Evolutionary conservation across 1,140 invertebrate species (phyloP), one percentile per base, ranked within the genome.

Genomic region (Ips nitidus): DNA sequence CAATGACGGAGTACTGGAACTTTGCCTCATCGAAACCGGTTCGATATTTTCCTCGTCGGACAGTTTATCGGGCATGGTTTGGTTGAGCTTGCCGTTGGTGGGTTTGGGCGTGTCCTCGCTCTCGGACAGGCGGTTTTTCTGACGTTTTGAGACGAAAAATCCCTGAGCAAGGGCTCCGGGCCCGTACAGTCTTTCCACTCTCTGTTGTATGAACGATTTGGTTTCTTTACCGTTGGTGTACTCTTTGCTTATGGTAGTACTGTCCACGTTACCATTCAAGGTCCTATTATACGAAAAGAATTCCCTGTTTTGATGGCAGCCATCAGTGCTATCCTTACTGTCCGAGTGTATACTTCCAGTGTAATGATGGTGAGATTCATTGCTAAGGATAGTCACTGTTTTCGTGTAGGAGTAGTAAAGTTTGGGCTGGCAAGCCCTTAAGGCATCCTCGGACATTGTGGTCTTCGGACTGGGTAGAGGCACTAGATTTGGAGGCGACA

Each of bases 121-220:
- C 65, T 79, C 78, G 1, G 73, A 77, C 1, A 72, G 36, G 4
- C 75, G 71, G 52, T 71, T 71, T 69, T 80, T 76, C 45, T 77
- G 75, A 3, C 86, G 77, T 71, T 88, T 88, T 52, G 86, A 86
- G 69, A 89, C 89, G 76, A 91, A 91, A 75, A 94, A 94, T 4
- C 90, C 91, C 78, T 92, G 90, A 2, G 91, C 91, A 4, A 94
- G 76, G 7, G 92, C 92, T 39, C 91, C 91, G 1, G 91, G 91
- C 0, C 94, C 94, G 79, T 94, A 95, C 0, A 95, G 80, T 66
- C 93, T 84, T 76, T 95, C 93, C 1, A 95, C 92, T 45, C 92
- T 84, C 77, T 94, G 91, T 78, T 95, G 90, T 41, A 96, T 93
- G 71, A 95, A 93, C 42, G 93, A 94, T 76, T 90, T 90, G 73